Evolutionary conservation across 2,888 invertebrate species (phyloP), one percentile per base, ranked within the genome.

Genomic region (Lochmaea capreae): DNA sequence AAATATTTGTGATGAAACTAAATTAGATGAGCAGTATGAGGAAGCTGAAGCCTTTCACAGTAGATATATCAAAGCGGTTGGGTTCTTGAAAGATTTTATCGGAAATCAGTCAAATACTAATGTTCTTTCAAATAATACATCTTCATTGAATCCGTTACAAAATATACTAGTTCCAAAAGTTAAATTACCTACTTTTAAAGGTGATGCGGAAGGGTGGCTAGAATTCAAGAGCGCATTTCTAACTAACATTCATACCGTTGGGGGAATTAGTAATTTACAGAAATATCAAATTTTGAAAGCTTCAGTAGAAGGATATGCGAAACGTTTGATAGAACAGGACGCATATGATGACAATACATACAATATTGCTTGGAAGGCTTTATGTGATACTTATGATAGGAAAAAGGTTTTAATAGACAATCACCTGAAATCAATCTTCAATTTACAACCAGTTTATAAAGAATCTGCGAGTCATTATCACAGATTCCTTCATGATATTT

Each of bases 101-200:
- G n/a, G n/a, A n/a, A 43, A 43, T 12, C 43, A 43, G 43, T 43
- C 33, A 4, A 33, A 33, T 33, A 33, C 33, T 33, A 43, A 43
- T 43, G 43, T 43, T 12, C 10, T n/a, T 6, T n/a, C 12, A 49
- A 3, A 49, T n/a, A 49, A 49, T 49, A n/a, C n/a, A n/a, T n/a
- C 49, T n/a, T n/a, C 12, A 6, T n/a, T 6, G 12, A 49, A 58
- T 18, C 26, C 57, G 16, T 57, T 22, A 58, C 18, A 22, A 22
- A 58, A 58, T 18, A 58, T 58, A 10, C 8, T 58, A 11, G 16
- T 65, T 16, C 65, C 65, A 46, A 43, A 65, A 46, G 42, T 65
- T 43, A 26, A 65, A 22, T 16, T 65, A 12, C 65, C 65, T 22
- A 65, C 46, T 14, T 46, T 65, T 65, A 65, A 46, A 11, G 65